Percentiles rank a stretch among this genome's conserved stretches.
phyloP scores from a whole-genome alignment of 2,113 vertebrate genomes.

The Antechinus stuartii region DNA sequence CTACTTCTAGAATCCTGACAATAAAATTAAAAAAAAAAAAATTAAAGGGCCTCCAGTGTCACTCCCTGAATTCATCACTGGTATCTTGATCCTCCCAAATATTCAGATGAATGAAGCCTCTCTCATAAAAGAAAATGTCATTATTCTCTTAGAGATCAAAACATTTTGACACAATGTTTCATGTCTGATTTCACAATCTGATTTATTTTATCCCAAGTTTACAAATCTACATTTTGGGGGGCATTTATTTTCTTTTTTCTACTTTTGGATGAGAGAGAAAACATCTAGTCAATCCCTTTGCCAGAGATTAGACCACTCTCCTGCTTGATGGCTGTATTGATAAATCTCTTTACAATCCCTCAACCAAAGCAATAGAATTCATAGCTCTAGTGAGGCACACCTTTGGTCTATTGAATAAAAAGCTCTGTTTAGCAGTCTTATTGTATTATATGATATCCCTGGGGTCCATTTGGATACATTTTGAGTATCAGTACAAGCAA shows the following conservation, averaged over 20 bases:
- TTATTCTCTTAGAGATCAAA: conserved; percentile 12
- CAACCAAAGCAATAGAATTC: background rate
- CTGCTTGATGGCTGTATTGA: background rate
- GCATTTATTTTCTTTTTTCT: background rate
- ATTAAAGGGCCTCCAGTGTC: too few species aligned
- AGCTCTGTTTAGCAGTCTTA: too few species aligned
- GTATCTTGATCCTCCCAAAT: background rate
- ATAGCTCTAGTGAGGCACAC: background rate
- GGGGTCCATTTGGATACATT: too few species aligned
- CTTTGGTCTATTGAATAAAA: too few species aligned
- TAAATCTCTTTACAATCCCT: background rate
- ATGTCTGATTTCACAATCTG: background rate
- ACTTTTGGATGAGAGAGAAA: background rate
- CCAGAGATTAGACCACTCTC: background rate
- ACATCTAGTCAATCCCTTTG: background rate
- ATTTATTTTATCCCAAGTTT: background rate
- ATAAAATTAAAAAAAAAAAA: background rate
- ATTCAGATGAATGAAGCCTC: background rate
- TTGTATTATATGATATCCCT: too few species aligned
- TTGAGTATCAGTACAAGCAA: too few species aligned
- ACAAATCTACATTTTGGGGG: background rate
- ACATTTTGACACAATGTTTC: background rate
- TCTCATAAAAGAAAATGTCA: background rate
- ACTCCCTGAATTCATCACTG: background rate
- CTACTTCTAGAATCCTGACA: background rate